Percentiles rank a stretch among this genome's conserved stretches.
Evolutionary conservation across 1,140 invertebrate species (phyloP).

Genomic region (Drosophila mojavensis): DNA sequence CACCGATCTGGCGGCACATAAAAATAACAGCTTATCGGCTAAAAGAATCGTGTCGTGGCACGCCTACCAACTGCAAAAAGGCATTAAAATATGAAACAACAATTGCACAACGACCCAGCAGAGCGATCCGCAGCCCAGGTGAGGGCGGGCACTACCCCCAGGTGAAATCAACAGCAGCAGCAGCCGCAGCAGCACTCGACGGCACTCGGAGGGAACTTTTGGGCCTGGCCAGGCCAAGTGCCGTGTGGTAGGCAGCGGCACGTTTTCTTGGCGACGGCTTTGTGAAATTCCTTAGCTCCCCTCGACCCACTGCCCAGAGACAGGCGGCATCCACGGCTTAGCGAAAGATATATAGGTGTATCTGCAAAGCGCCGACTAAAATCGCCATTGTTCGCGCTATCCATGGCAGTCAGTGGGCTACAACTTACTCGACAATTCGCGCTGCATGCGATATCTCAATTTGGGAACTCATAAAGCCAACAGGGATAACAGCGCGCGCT

Average conservation of each 20-base stretch:
- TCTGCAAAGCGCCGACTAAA: slow-evolving; percentile 30
- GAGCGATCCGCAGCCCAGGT: neutral
- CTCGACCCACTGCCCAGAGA: slow-evolving; percentile 7
- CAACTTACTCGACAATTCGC: slow-evolving; percentile 58
- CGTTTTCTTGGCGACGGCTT: slow-evolving; percentile 57
- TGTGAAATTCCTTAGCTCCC: slow-evolving; percentile 62
- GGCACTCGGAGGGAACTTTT: neutral
- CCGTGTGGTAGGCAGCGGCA: slow-evolving; percentile 65
- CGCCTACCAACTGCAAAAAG: slow-evolving; percentile 75
- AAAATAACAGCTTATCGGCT: slow-evolving; percentile 79
- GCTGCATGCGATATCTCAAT: slow-evolving; percentile 75
- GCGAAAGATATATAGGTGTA: slow-evolving; percentile 34
- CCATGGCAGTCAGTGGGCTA: slow-evolving; percentile 42
- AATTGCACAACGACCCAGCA: slow-evolving; percentile 46
- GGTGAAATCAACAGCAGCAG: slow-evolving; percentile 73
- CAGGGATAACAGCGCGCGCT: slow-evolving; percentile 6
- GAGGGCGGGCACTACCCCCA: slow-evolving; percentile 38
- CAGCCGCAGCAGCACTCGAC: neutral
- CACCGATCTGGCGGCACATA: slow-evolving; percentile 70
- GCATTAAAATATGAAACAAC: slow-evolving; percentile 82
- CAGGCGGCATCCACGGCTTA: slow-evolving; percentile 6
- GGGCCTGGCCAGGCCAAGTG: slow-evolving; percentile 31
- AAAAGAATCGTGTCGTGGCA: slow-evolving; percentile 76
- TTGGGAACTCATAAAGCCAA: slow-evolving; percentile 65
- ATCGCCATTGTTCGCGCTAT: slow-evolving; percentile 53